Evolutionary conservation across 2,113 vertebrate genomes (phyloP), one percentile per base, ranked within the genome.

Genomic region (Guaruba guarouba): DNA sequence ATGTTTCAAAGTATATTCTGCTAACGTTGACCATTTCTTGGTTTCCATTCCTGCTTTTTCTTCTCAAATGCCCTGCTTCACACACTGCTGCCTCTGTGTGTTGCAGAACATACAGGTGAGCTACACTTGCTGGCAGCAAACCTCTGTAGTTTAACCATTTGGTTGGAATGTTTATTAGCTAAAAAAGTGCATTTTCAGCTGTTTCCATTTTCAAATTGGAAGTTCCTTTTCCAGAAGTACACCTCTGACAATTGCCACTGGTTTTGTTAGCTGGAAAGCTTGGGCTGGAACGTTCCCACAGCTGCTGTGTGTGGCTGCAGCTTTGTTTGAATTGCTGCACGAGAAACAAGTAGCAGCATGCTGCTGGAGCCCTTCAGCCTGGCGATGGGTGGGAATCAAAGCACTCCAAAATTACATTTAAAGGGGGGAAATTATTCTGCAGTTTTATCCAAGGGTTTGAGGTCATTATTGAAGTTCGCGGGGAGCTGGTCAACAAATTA

Each of bases 401-500:
- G 83, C 66, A 29, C 62, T 73, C 46, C 81, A 77, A 76, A 73
- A 84, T 89, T 49, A 48, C 41, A 3, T 46, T 87, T 78, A 87
- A 87, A 94, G 52, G 44, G 54, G 70, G 80, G n/a, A 91, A 94
- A 91, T 95, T 66, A 82, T 93, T 96, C 82, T 79, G 66, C 83
- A 89, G 81, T 89, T 87, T 71, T 86, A 86, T 62, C 77, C 69
- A 22, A 82, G 77, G 52, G 31, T 84, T 91, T 96, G 92, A 96
- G 95, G 95, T 95, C 74, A n/a, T 82, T 69, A 87, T 41, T 84
- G 74, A 86, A 69, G 66, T 74, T 75, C 82, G 64, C 28, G 20
- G 81, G 93, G 80, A 95, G 44, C 6, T 54, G 86, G 91, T 84
- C 91, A 91, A 95, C 96, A 94, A 96, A 95, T 93, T 96, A 54